A percentile compares a stretch with the other conserved stretches of the same genome.
Conservation (phyloP, 2,797 vertebrate species). For the Acipenser oxyrinchus region DNA sequence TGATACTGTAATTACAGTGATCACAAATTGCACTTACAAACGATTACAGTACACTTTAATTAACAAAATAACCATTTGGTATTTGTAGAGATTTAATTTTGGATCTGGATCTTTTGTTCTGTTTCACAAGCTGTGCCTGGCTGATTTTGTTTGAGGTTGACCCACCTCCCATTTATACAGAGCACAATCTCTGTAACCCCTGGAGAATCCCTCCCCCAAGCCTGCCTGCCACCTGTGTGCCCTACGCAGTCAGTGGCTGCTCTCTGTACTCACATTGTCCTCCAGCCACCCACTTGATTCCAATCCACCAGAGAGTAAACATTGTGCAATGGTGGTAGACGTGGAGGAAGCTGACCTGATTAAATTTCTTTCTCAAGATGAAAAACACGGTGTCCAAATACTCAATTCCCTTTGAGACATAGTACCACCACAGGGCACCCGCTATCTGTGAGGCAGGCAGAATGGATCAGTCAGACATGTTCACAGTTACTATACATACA, state of each 20-base stretch:
- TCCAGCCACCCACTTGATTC: conserved; percentile 97
- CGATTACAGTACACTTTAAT: too few relatives aligned
- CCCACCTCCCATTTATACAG: background rate
- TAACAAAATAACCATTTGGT: too few relatives aligned
- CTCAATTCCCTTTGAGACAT: conserved; percentile 92
- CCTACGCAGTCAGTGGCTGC: background rate
- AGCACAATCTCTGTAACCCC: background rate
- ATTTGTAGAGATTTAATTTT: too few relatives aligned
- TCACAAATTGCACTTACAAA: too few relatives aligned
- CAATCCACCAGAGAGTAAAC: conserved; percentile 99
- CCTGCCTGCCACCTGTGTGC: background rate
- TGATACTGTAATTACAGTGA: too few relatives aligned
- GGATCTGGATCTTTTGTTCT: too few relatives aligned
- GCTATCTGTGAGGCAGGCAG: conserved; percentile 71
- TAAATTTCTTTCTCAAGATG: conserved; percentile 96
- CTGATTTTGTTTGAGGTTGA: conserved; percentile 1
- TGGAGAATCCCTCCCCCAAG: background rate
- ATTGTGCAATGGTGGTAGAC: conserved; percentile 98
- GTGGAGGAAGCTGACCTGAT: conserved; percentile 93
- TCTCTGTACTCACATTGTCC: conserved; percentile 83
- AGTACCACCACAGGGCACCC: conserved; percentile 97
- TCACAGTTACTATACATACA: too few relatives aligned
- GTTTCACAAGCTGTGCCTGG: too few relatives aligned
- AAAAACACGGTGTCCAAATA: conserved; percentile 98
- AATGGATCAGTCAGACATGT: too few relatives aligned